These are phyloP conservation scores for Neoarius graeffei DNA, from an alignment of 2,113 vertebrate species.

Conservation along the genomic window DNA sequence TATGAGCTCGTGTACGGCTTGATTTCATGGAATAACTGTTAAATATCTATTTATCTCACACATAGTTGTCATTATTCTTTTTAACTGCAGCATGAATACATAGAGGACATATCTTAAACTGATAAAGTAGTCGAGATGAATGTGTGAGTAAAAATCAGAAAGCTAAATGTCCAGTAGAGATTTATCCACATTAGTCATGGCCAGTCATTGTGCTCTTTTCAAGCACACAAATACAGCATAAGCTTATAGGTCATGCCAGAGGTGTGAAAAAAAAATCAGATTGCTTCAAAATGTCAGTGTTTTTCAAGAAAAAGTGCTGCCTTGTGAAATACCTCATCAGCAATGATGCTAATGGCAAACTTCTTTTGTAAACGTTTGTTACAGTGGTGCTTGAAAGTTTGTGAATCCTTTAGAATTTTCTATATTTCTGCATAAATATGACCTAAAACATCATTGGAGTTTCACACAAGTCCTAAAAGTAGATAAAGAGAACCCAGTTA, in stretches of 20 bases:
- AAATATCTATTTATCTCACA: background rate
- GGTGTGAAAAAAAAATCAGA: slow-evolving; percentile 7
- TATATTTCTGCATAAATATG: too few relatives aligned
- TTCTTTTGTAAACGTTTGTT: background rate
- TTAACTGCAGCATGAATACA: background rate
- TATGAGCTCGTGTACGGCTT: too few relatives aligned
- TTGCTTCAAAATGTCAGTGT: background rate
- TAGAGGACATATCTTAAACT: background rate
- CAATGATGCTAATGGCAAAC: background rate
- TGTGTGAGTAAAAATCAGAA: background rate
- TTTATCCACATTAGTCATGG: background rate
- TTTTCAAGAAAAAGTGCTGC: slow-evolving; percentile 3
- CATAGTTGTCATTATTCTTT: background rate
- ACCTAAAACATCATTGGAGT: too few relatives aligned
- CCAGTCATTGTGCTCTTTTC: background rate
- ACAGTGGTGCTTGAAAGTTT: background rate
- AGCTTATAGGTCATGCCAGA: slow-evolving; percentile 9
- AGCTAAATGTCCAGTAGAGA: background rate
- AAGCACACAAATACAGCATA: background rate
- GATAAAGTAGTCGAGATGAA: background rate
- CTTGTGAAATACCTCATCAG: background rate
- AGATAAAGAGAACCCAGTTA: too few relatives aligned
- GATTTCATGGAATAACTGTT: too few relatives aligned
- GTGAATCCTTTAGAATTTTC: too few relatives aligned
- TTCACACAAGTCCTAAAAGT: too few relatives aligned